Percentiles rank a stretch among this genome's conserved stretches.
Evolutionary conservation across 2,888 invertebrate genomes (phyloP).

Genomic region (Escarpia spicata): DNA sequence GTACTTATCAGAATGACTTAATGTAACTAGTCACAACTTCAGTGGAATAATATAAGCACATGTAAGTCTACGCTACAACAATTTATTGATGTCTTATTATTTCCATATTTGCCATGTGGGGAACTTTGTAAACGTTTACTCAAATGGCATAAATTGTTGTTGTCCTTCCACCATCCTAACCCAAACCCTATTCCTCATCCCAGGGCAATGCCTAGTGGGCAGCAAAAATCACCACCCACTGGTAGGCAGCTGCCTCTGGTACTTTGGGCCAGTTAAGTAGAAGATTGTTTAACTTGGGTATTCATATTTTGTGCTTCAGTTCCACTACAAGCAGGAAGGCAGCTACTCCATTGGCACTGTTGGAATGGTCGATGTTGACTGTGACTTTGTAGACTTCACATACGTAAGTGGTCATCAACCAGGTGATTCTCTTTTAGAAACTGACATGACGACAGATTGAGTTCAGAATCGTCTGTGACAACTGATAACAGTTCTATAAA

Average conservation of each 20-base stretch:
- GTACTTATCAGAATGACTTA: too few species aligned
- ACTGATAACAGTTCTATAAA: not conserved
- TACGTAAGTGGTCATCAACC: constrained; percentile 74
- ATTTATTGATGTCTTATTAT: constrained; percentile 18
- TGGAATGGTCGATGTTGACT: constrained; percentile 95
- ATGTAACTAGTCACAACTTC: too few species aligned
- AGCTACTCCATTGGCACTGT: constrained; percentile 95
- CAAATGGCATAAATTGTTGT: constrained; percentile 3
- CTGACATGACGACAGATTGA: not conserved
- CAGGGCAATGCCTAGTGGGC: not conserved
- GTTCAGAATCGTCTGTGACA: constrained; percentile 1
- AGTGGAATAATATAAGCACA: not conserved
- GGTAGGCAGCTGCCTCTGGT: too few species aligned
- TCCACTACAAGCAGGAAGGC: constrained; percentile 91
- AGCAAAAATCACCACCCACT: not conserved
- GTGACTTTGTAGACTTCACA: constrained; percentile 97
- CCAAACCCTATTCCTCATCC: too few species aligned
- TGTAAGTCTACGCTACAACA: constrained; percentile 23
- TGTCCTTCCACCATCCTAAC: not conserved
- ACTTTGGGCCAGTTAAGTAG: not conserved
- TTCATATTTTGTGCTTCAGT: constrained; percentile 66
- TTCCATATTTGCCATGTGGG: not conserved
- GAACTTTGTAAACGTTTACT: not conserved
- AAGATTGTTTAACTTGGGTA: not conserved
- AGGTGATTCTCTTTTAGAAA: constrained; percentile 21